Percentiles rank a stretch among this genome's conserved stretches.
phyloP scores from a whole-genome alignment of 2,113 vertebrate genomes.

The Anhinga rufa region DNA sequence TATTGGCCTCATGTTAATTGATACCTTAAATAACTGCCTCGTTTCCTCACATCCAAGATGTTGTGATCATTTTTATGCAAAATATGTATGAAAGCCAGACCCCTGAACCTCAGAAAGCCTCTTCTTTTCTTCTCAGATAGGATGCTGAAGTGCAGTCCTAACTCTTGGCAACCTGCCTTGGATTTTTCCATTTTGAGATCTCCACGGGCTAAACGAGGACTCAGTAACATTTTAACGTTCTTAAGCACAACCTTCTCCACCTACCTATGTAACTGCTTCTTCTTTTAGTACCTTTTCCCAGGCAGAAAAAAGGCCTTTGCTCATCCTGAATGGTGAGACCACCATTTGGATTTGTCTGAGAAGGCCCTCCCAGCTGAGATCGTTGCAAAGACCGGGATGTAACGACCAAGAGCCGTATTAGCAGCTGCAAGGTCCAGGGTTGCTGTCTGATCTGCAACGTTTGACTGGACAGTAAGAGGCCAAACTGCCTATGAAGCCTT shows the following conservation, averaged over 20 bases:
- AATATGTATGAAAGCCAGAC: background rate
- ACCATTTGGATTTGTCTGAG: background rate
- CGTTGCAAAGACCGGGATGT: background rate
- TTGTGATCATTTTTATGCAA: background rate
- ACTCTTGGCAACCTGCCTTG: background rate
- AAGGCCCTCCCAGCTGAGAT: background rate
- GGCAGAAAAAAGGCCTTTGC: background rate
- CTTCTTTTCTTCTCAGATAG: background rate
- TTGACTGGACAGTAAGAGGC: background rate
- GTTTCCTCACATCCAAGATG: background rate
- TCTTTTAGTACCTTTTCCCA: background rate
- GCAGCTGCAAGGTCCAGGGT: background rate
- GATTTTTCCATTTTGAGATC: background rate
- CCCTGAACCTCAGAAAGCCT: background rate
- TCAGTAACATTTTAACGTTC: background rate
- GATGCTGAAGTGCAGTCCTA: background rate
- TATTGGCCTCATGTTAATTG: background rate
- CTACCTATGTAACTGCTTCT: background rate
- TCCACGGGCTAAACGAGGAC: background rate
- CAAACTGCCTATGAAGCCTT: background rate
- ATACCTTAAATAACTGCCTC: background rate
- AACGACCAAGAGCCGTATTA: background rate
- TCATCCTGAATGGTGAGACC: background rate
- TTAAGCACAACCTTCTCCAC: background rate
- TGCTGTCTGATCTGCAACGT: rapidly evolving